Evolutionary conservation across 2,797 vertebrate species (phyloP).

Genomic region (Neostethus bicornis): DNA sequence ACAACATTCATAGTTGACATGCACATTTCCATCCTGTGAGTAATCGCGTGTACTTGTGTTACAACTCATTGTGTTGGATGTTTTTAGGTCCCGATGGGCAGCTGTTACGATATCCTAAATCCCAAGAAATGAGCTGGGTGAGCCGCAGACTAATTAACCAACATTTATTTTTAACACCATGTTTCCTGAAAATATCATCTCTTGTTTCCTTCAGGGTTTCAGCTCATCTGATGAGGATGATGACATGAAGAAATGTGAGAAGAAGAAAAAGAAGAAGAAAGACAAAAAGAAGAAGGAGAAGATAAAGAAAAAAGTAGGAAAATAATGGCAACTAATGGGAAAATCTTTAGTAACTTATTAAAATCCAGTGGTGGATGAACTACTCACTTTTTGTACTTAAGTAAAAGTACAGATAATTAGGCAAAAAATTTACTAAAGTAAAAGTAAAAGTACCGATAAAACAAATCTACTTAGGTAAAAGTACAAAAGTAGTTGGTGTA

Average conservation of each 20-base stretch:
- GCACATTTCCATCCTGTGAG: background rate
- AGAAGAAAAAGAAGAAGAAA: constrained; percentile 42
- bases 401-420: no score
- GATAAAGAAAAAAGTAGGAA: constrained; percentile 46
- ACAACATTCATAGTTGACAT: no score
- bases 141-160: background rate
- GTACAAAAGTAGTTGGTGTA: no score
- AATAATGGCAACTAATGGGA: no score
- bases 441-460: no score
- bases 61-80: background rate
- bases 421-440: no score
- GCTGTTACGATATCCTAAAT: background rate
- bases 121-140: constrained; percentile 13
- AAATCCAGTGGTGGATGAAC: no score
- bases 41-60: background rate
- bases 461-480: no score
- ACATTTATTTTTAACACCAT: background rate
- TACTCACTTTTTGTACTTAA: no score
- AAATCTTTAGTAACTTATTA: no score
- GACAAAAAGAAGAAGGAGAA: constrained; percentile 49
- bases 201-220: constrained; percentile 23
- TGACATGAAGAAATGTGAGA: constrained; percentile 50
- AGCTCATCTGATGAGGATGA: constrained; percentile 33
- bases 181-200: background rate
- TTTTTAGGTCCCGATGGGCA: constrained; percentile 26